Percentiles rank a stretch among this genome's conserved stretches.
Evolutionary conservation across 2,888 invertebrate species (phyloP).

Genomic region (Deilephila porcellus): DNA sequence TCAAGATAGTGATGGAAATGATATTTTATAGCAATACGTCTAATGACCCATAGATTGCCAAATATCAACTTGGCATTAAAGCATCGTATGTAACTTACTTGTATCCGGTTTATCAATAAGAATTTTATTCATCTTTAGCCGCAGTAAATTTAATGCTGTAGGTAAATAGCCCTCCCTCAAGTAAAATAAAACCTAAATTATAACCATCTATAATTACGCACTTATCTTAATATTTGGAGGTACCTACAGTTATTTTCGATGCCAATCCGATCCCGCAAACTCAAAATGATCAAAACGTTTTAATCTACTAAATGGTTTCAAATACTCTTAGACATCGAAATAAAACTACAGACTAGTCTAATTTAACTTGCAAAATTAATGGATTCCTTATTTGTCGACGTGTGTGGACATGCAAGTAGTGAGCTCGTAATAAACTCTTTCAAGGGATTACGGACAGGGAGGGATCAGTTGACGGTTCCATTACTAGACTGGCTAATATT

Average conservation of each 20-base stretch:
- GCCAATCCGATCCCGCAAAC: background rate
- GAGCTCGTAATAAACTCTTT: slow-evolving; percentile 70
- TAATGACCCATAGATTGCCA: background rate
- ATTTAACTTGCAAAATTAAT: slow-evolving; percentile 57
- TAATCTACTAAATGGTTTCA: slow-evolving; percentile 5
- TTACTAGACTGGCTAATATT: slow-evolving; percentile 73
- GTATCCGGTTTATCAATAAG: too few relatives aligned
- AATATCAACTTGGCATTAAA: background rate
- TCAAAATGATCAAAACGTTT: background rate
- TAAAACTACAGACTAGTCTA: slow-evolving; percentile 35
- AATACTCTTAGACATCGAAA: background rate
- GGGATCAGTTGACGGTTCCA: slow-evolving; percentile 76
- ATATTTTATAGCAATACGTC: background rate
- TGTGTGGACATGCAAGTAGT: background rate
- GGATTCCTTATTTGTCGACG: slow-evolving; percentile 31
- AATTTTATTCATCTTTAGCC: too few relatives aligned
- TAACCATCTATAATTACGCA: background rate
- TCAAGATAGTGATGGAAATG: background rate
- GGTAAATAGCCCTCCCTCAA: too few relatives aligned
- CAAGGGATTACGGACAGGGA: slow-evolving; percentile 70
- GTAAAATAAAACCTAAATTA: background rate
- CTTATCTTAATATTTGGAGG: background rate
- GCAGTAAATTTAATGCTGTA: too few relatives aligned
- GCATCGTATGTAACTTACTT: too few relatives aligned
- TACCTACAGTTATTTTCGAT: background rate